phyloP scores from a whole-genome alignment of 2,888 invertebrate species.

The Temnothorax unifasciatus region DNA sequence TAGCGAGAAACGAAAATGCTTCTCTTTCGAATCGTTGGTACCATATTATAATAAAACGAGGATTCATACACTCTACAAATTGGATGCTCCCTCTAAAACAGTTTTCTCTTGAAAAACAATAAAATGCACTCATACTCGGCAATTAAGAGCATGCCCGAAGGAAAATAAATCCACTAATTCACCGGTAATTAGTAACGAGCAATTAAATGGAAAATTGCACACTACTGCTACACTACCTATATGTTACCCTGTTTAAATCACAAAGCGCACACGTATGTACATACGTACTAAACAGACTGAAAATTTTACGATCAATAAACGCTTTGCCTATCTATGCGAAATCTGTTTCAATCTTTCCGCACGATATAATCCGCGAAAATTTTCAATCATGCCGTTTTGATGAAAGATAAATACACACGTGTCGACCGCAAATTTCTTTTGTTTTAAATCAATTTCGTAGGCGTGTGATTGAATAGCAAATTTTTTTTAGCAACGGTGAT shows the following conservation, averaged over 20 bases:
- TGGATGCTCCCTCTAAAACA: background rate
- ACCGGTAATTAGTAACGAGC: conserved; percentile 21
- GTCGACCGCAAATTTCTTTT: background rate
- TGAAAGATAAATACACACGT: background rate
- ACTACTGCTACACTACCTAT: background rate
- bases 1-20: background rate
- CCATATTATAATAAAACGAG: background rate
- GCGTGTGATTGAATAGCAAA: background rate
- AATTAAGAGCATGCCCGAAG: background rate
- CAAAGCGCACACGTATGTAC: background rate
- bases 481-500: background rate
- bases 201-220: conserved; percentile 12
- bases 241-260: background rate
- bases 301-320: conserved; percentile 20
- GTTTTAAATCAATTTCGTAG: background rate
- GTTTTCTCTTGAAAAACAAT: conserved; percentile 4
- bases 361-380: conserved; percentile 2
- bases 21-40: background rate
- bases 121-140: background rate
- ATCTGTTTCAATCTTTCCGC: conserved; percentile 29
- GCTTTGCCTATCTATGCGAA: background rate
- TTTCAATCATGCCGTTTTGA: conserved; percentile 7
- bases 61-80: background rate
- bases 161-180: background rate
- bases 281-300: background rate